Base-by-base conservation (phyloP, 2,113 vertebrate genomes). In the rat (Rattus norvegicus) region DNA sequence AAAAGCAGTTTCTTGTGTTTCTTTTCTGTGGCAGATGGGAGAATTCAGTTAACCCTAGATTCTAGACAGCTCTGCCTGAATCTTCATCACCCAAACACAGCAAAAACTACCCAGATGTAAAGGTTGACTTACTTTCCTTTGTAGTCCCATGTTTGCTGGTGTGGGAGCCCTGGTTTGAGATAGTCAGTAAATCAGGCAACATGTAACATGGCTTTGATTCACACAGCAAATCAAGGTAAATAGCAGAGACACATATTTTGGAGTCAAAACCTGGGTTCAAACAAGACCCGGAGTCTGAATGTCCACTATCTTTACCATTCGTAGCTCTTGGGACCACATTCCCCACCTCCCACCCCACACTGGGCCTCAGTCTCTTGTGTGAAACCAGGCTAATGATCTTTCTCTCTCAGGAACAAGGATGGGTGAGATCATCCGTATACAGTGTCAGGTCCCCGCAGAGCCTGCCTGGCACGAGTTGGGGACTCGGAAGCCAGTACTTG, bases 281-380 rank as follows among this genome's bases (percentile, higher is more conserved):
- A 39, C 30, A 36, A 47, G 54, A n/a, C 22, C 9, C 36, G 19
- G 52, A 17, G 24, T 39, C 59, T 54, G 90, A 33, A 59, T 9
- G 13, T 26, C 61, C 12, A 2, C 17, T 11, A 9, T 22, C 61
- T 83, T 43, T 52, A 11, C 52, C 20, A 43, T 59, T 26, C 24
- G 39, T 9, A 43, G 26, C 30, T 10, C 24, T 30, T 43, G 56
- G 67, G 47, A 24, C 1, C 43, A 43, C n/a, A 19, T 47, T 49
- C 26, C 36, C 7, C 30, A 54, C 59, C 8, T 20, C 26, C 7
- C 43, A 30, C 20, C 81, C 19, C 3, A 43, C n/a, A 43, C 77
- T 43, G 70, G 33, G 83, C 87, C 95, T 94, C 73, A 14, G 90
- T 90, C 93, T 95, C 91, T 83, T 24, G 67, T 87, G 73, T 19